Conservation (phyloP, 2,113 vertebrate species). For the Pontoporia blainvillei region DNA sequence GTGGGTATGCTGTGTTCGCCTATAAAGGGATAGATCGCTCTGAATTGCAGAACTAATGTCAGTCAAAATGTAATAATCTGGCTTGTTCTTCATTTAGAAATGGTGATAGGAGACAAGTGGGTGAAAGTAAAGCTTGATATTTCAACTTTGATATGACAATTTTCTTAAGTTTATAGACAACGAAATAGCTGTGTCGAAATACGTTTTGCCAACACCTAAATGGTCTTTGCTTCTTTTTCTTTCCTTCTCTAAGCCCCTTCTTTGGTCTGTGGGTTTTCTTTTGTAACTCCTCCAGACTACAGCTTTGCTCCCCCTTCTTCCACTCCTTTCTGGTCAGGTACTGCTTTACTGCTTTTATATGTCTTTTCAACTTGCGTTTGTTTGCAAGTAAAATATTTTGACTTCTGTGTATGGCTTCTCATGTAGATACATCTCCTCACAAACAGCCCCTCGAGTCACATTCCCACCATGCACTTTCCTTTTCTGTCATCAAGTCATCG, state of each 20-base stretch:
- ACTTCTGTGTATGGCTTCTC: slow-evolving; percentile 69
- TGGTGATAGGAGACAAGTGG: slow-evolving; percentile 27
- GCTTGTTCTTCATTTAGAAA: slow-evolving; percentile 49
- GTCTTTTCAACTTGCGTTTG: slow-evolving; percentile 76
- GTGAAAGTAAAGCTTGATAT: slow-evolving; percentile 22
- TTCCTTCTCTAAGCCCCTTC: slow-evolving; percentile 89
- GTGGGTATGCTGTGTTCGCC: neutral
- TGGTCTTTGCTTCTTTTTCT: slow-evolving; percentile 85
- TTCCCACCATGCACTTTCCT: slow-evolving; percentile 40
- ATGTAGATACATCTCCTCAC: slow-evolving; percentile 55
- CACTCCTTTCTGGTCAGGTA: slow-evolving; percentile 99
- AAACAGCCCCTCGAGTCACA: neutral
- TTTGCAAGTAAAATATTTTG: slow-evolving; percentile 70
- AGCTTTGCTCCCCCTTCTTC: slow-evolving; percentile 98
- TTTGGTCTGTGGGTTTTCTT: slow-evolving; percentile 97
- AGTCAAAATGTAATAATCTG: slow-evolving; percentile 9
- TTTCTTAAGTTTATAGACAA: slow-evolving; percentile 72
- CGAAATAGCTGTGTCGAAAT: slow-evolving; percentile 71
- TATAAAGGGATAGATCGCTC: neutral
- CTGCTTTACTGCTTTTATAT: slow-evolving; percentile 85
- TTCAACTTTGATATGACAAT: slow-evolving; percentile 38
- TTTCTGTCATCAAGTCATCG: slow-evolving; percentile 37
- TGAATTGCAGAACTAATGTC: neutral
- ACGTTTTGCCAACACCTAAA: slow-evolving; percentile 80
- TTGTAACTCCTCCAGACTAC: slow-evolving; percentile 96